Base-by-base conservation (phyloP, 2,113 vertebrate species). In the Strix uralensis region DNA sequence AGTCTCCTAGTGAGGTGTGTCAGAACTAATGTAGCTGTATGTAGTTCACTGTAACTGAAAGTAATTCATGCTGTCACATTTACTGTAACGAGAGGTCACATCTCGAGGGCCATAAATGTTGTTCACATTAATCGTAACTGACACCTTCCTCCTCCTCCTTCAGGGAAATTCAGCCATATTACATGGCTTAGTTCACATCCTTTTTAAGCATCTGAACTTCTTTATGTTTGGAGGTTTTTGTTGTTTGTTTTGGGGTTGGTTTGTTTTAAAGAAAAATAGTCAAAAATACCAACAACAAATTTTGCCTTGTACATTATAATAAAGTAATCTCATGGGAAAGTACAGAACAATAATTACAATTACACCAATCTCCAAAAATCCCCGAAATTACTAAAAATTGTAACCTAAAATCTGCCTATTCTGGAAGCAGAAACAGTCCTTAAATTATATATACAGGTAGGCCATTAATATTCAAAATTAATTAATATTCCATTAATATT, bases 1-100 rank as follows among this genome's bases (percentile, higher is more conserved):
- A 92, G 90, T 81, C 80, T 97, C 92, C 94, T 85, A 97, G 72
- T 61, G 93, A 98, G 95, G 96, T 97, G 86, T 96, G 91, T 90
- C 51, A 95, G 86, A 95, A 97, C 80, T 78, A 95, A 94, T 80
- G 94, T 29, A 95, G 94, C 81, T 86, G 93, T 96, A 94, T 93
- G 88, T 72, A 95, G 93, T 92, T 98, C 96, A 97, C 86, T 26
- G 72, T 97, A 98, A 98, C 32, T 98, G 98, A 98, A 98, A 97
- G 95, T 98, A 98, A 98, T 98, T 97, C 94, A 81, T 95, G 88
- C 92, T 98, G 98, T 98, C 98, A 98, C 95, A 97, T 98, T 94
- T 94, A 96, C 97, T 97, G 95, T 97, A 96, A 97, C 54, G 82
- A 96, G 97, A 97, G 97, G 98, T 97, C 97, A 96, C 83, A 84